These are phyloP conservation scores for Xenopus tropicalis DNA, from an alignment of 2,113 vertebrate genomes.

Conservation along the genomic window UCB_Xtro_10.0 CM004451.2:27858001-27858500, in stretches of 20 bases:
- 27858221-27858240: conserved; percentile 21
- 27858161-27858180: not conserved
- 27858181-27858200: conserved; percentile 10
- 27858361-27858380: conserved; percentile 51
- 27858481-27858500: conserved; percentile 50
- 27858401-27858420: conserved; percentile 54
- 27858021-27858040: no score
- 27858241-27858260: conserved; percentile 54
- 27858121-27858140: no score
- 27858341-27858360: conserved; percentile 62
- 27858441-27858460: conserved; percentile 53
- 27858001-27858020: no score
- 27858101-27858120: no score
- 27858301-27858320: conserved; percentile 54
- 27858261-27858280: conserved; percentile 50
- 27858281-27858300: conserved; percentile 47
- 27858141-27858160: no score
- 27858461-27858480: conserved; percentile 59
- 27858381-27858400: conserved; percentile 61
- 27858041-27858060: no score
- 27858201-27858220: conserved; percentile 11
- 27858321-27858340: conserved; percentile 61
- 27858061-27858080: no score
- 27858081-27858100: no score
- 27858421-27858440: conserved; percentile 58